Evolutionary conservation across 2,113 vertebrate species (phyloP).

Genomic region (Eidolon helvum): DNA sequence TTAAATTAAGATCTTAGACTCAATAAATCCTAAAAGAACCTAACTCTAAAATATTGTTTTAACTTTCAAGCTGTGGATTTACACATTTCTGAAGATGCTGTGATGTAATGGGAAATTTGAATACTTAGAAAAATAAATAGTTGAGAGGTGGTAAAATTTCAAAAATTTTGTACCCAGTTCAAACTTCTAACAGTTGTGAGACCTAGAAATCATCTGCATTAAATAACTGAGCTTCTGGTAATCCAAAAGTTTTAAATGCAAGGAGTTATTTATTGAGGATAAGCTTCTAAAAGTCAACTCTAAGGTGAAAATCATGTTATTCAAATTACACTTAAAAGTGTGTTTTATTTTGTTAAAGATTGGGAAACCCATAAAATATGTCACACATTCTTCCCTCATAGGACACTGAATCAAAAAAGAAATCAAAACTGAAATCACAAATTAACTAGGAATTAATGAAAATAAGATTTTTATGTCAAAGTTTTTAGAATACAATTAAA

Average conservation of each 20-base stretch:
- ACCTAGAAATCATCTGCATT: neutral
- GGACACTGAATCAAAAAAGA: neutral
- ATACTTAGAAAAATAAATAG: neutral
- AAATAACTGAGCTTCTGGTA: neutral
- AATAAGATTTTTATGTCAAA: constrained; percentile 12
- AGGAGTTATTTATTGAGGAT: neutral
- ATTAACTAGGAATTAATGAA: constrained; percentile 15
- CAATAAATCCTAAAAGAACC: neutral
- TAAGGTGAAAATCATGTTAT: neutral
- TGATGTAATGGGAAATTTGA: neutral
- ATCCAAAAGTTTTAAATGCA: neutral
- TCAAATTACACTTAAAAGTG: neutral
- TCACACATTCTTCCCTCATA: neutral
- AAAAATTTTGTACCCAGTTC: neutral
- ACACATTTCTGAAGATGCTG: neutral
- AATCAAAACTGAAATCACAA: constrained; percentile 9
- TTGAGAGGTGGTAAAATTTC: neutral
- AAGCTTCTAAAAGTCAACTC: neutral
- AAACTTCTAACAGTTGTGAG: neutral
- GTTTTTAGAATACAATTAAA: neutral
- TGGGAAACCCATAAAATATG: neutral
- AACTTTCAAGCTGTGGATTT: neutral
- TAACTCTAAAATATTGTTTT: neutral
- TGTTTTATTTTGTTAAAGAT: constrained; percentile 28
- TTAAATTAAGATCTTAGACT: neutral